These are phyloP conservation scores for Mionectes olivaceus DNA, from an alignment of 2,797 vertebrate genomes.

Conservation along the genomic window DNA sequence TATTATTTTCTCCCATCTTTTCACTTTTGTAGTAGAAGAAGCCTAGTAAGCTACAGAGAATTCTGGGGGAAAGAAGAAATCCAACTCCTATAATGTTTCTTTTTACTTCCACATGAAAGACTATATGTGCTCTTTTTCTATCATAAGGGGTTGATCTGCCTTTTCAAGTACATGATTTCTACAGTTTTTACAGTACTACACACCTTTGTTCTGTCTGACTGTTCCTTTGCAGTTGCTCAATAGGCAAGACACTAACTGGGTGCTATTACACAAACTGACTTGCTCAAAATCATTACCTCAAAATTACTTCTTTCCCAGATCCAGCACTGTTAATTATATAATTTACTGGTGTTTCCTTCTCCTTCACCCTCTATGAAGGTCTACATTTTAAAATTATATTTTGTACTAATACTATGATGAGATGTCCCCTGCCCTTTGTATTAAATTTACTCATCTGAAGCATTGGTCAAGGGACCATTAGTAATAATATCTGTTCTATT, in stretches of 20 bases:
- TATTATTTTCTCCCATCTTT: not conserved
- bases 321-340: not conserved
- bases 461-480: not conserved
- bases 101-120: not conserved
- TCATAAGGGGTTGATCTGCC: not conserved
- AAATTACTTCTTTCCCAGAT: not conserved
- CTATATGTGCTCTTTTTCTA: not conserved
- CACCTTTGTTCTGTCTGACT: not conserved
- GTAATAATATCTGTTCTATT: not conserved
- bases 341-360: not conserved
- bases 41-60: not conserved
- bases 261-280: not conserved
- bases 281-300: constrained; percentile 37
- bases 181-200: not conserved
- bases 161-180: not conserved
- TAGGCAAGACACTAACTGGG: not conserved
- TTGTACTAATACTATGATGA: not conserved
- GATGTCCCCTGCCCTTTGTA: not conserved
- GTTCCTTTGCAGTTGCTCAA: not conserved
- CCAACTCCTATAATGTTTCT: not conserved
- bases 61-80: not conserved
- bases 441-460: not conserved
- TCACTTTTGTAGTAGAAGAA: not conserved
- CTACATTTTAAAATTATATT: not conserved
- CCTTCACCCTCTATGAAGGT: not conserved